phyloP scores from a whole-genome alignment of 1,140 invertebrate genomes.

The Cylas formicarius region DNA sequence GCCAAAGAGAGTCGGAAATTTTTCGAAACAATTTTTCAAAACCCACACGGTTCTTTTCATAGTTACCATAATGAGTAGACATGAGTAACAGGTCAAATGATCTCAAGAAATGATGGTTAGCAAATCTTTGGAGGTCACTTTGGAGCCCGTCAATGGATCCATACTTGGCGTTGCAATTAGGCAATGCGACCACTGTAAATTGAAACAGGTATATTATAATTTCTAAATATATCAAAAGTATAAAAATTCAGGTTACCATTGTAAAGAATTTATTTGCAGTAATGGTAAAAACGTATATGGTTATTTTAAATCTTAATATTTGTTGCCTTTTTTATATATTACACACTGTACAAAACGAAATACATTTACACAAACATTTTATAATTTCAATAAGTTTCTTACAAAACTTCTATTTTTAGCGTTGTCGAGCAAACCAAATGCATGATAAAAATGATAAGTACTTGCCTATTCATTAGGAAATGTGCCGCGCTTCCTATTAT shows the following conservation, averaged over 20 bases:
- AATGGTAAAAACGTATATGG: too few relatives aligned
- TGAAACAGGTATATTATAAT: neutral
- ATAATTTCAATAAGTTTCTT: too few relatives aligned
- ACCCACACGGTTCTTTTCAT: slow-evolving; percentile 64
- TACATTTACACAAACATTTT: too few relatives aligned
- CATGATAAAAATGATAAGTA: too few relatives aligned
- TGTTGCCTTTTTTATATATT: too few relatives aligned
- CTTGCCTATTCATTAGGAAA: too few relatives aligned
- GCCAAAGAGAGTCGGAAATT: slow-evolving; percentile 66
- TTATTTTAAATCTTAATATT: too few relatives aligned
- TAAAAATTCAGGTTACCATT: neutral
- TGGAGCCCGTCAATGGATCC: slow-evolving; percentile 49
- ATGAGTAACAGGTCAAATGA: slow-evolving; percentile 69
- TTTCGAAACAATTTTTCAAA: slow-evolving; percentile 68
- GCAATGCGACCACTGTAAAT: slow-evolving; percentile 10
- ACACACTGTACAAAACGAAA: too few relatives aligned
- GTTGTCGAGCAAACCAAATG: too few relatives aligned
- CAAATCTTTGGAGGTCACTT: slow-evolving; percentile 50
- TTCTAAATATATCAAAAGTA: slow-evolving; percentile 2
- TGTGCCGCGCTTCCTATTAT: too few relatives aligned
- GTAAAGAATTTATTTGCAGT: neutral
- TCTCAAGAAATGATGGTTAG: slow-evolving; percentile 55
- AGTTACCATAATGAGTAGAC: slow-evolving; percentile 70
- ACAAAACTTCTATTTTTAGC: too few relatives aligned
- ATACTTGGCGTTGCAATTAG: slow-evolving; percentile 61